Conservation (phyloP, 2,797 vertebrate genomes). For the Spinus olivaceus region DNA sequence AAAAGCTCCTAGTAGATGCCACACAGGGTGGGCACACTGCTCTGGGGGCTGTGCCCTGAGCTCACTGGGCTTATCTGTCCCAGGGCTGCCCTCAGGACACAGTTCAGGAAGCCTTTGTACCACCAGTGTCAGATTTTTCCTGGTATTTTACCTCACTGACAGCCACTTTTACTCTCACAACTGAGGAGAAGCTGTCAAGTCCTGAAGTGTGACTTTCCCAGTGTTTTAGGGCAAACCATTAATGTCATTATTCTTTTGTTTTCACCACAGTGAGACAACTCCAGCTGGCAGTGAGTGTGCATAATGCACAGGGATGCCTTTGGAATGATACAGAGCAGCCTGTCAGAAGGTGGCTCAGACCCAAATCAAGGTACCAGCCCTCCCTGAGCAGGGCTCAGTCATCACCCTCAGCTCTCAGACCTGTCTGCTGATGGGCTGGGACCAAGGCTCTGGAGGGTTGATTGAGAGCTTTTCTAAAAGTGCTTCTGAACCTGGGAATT, state of each 20-base stretch:
- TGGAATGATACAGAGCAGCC: neutral
- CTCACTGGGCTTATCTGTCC: neutral
- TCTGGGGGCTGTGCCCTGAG: neutral
- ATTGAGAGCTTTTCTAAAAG: neutral
- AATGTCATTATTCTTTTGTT: neutral
- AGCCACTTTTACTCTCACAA: neutral
- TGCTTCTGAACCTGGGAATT: neutral
- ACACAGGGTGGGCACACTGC: rapidly evolving
- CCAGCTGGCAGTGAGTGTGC: neutral
- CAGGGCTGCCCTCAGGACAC: neutral
- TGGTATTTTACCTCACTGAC: neutral
- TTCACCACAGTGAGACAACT: neutral
- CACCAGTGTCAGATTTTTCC: neutral
- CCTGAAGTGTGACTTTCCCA: neutral
- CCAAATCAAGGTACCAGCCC: neutral
- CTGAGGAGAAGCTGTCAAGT: neutral
- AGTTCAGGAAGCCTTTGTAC: neutral
- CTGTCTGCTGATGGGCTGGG: neutral
- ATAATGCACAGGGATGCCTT: neutral
- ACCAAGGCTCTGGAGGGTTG: rapidly evolving
- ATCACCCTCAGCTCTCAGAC: neutral
- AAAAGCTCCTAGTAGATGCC: neutral
- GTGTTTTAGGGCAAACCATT: neutral
- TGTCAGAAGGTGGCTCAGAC: neutral
- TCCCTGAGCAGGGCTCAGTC: neutral